Evolutionary conservation across 2,797 vertebrate genomes (phyloP).

Genomic region (Chanos chanos): DNA sequence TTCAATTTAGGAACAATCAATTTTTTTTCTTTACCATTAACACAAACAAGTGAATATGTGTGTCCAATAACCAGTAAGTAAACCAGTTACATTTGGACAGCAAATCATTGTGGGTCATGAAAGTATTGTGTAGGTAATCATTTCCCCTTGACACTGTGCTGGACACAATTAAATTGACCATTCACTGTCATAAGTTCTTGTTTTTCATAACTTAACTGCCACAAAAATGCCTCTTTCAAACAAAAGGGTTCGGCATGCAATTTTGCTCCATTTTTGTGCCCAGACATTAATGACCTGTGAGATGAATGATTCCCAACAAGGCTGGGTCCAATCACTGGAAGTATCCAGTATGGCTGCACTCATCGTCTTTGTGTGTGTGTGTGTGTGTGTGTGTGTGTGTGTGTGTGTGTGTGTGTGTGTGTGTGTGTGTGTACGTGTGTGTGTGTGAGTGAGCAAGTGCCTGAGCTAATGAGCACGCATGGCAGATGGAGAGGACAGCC

Average conservation of each 20-base stretch:
- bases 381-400: conserved; percentile 53
- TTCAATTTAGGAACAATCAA: too few species aligned
- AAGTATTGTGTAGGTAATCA: too few species aligned
- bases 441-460: not conserved
- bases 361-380: conserved; percentile 63
- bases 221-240: too few species aligned
- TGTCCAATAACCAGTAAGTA: too few species aligned
- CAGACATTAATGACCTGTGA: conserved; percentile 68
- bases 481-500: conserved; percentile 39
- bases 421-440: conserved; percentile 37
- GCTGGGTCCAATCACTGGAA: conserved; percentile 66
- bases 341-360: conserved; percentile 66
- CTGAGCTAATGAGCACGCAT: conserved; percentile 51
- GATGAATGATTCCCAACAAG: conserved; percentile 75
- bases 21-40: too few species aligned
- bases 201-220: too few species aligned
- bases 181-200: too few species aligned
- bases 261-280: conserved; percentile 18
- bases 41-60: too few species aligned
- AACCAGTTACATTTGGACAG: too few species aligned
- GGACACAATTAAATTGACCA: too few species aligned
- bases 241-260: not conserved
- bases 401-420: conserved; percentile 13
- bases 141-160: too few species aligned
- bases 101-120: too few species aligned